Base-by-base conservation (phyloP, 1,140 invertebrate species). In the Proales similis region DNA sequence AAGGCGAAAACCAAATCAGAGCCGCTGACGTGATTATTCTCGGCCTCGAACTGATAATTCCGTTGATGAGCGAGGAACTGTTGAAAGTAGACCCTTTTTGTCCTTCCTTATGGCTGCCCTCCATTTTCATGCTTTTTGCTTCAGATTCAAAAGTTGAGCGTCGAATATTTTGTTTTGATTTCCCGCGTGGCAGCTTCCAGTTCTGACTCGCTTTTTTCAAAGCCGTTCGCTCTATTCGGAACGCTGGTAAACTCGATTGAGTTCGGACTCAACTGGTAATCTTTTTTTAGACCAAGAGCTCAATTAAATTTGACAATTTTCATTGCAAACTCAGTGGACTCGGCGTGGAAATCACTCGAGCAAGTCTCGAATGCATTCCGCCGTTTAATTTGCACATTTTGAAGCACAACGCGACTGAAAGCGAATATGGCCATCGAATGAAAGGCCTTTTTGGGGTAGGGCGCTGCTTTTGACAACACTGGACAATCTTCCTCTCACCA, bases 1-100 rank as follows among this genome's bases (percentile, higher is more conserved):
- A 42, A 42, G 22, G 39, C 11, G 39, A n/a, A n/a, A 42, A 42
- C 27, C 43, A 46, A 46, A 57, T 57, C 7, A 57, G 32, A 42
- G 27, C 45, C 14, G 32, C 45, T 14, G 51, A 57, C n/a, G 24
- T 57, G 0, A 57, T 57, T 7, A 12, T 57, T 9, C 29, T 26
- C 17, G 51, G 51, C 2, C 24, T 57, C 3, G 51, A 57, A 14
- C 32, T 57, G 39, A n/a, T 57, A 14, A 57, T 57, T 17, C 33
- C 51, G 12, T 17, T 57, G 19, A 57, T 57, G 51, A 57, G 30
- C 29, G 24, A 43, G 20, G 51, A 57, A 26, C 29, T 57, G 7
- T 24, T 57, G n/a, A 57, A 57, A 42, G 33, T 36, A 9, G 14
- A 36, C 9, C 33, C 9, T 36, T 36, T 36, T 9, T 14, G 14